phyloP scores from a whole-genome alignment of 2,113 vertebrate species.

The Abramis brama region DNA sequence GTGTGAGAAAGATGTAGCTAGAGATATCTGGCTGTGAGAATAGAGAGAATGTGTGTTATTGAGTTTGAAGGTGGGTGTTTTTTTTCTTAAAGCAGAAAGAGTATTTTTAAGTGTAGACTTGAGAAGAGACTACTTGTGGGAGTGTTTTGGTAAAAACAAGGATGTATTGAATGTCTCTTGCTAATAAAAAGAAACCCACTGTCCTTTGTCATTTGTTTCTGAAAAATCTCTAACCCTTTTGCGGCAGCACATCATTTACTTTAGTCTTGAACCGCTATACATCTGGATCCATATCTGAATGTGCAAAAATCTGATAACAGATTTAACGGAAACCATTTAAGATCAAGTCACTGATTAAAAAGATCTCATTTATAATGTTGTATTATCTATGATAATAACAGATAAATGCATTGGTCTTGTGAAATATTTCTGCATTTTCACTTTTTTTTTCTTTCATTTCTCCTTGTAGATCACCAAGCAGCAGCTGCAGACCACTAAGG shows the following conservation, averaged over 20 bases:
- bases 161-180: background rate
- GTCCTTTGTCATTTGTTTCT: constrained; percentile 7
- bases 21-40: constrained; percentile 18
- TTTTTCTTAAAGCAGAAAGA: background rate
- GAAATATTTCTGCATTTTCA: background rate
- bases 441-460: constrained; percentile 53
- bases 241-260: background rate
- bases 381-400: background rate
- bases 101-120: constrained; percentile 34
- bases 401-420: background rate
- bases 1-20: constrained; percentile 4
- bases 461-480: constrained; percentile 92
- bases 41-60: constrained; percentile 22
- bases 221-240: background rate
- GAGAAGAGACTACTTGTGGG: constrained; percentile 25
- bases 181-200: background rate
- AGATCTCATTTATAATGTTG: background rate
- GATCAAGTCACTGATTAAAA: constrained; percentile 9
- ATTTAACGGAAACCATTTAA: background rate
- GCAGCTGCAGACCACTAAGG: constrained; percentile 96
- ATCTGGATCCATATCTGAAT: background rate
- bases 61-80: background rate
- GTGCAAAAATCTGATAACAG: background rate
- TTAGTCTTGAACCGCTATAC: background rate
- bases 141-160: constrained; percentile 18